Base-by-base conservation (phyloP, 1,140 invertebrate species). In the Formica selysi region DNA sequence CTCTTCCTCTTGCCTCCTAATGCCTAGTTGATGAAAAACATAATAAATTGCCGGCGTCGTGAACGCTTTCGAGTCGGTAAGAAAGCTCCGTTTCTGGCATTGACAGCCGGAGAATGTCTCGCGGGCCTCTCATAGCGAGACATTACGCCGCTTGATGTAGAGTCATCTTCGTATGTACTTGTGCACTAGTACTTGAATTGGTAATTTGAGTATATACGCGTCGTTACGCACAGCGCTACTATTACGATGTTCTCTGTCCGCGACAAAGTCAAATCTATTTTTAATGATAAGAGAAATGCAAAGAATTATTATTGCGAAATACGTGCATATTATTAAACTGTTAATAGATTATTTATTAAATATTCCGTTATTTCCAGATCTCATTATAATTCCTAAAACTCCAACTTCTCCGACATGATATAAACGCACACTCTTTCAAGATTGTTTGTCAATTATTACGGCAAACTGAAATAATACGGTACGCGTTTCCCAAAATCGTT, bases 1-100 rank as follows among this genome's bases (percentile, higher is more conserved):
- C 70, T 51, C 76, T 68, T 32, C 36, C 65, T 74, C 26, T 59
- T 59, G 51, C 67, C 59, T 61, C 32, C 61, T 76, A 68, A 76
- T 61, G 41, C 41, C n/a, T 41, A 13, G n/a, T 16, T 67, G 76
- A 22, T 67, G 64, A 91, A 89, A 91, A 92, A 91, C 87, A n/a
- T 91, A 91, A 92, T 81, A 90, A 92, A 92, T 91, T 78, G 88
- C 85, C 51, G 80, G 26, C 74, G 74, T 76, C 76, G 68, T 51
- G 68, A 90, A 44, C 68, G 73, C 38, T 59, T 54, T 73, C 32
- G 79, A 29, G 67, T 54, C 51, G 11, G 19, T 83, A 79, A 62
- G 79, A 76, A 86, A 51, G n/a, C 26, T 41, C 57, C 73, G 3
- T 62, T 36, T 22, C 71, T 71, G 87, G 57, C 74, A 76, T 81